These are phyloP conservation scores for Acanthosoma haemorrhoidale DNA, from an alignment of 2,888 invertebrate genomes.

Conservation along the genomic window DNA sequence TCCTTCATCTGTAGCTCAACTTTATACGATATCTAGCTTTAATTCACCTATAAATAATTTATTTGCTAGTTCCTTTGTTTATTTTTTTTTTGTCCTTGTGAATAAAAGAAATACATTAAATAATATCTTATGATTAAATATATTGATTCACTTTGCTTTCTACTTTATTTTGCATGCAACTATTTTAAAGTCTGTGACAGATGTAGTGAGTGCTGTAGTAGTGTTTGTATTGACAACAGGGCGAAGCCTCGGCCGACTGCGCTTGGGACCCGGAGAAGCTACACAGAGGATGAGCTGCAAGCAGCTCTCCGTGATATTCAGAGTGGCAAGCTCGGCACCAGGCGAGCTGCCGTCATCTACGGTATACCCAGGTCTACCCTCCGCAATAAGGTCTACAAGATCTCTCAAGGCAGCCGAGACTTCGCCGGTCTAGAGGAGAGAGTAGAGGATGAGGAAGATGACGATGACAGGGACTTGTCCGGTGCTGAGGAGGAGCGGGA, in stretches of 20 bases:
- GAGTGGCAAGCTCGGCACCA: conserved; percentile 84
- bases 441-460: conserved; percentile 42
- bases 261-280: conserved; percentile 63
- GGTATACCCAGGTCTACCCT: conserved; percentile 94
- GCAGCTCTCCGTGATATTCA: conserved; percentile 92
- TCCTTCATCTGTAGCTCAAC: too few species aligned
- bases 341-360: conserved; percentile 90
- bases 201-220: conserved; percentile 38
- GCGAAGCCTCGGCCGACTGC: conserved; percentile 59
- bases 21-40: background rate
- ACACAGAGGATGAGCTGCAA: conserved; percentile 93
- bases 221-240: conserved; percentile 53
- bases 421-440: conserved; percentile 37
- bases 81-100: background rate
- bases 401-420: conserved; percentile 58
- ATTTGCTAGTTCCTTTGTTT: background rate
- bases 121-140: conserved; percentile 44
- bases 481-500: conserved; percentile 46
- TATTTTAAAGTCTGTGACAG: conserved; percentile 17
- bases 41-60: background rate
- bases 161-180: conserved; percentile 36
- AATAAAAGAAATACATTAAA: background rate
- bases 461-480: conserved; percentile 50
- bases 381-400: conserved; percentile 89
- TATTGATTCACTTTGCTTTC: conserved; percentile 43